A percentile compares a stretch with the other conserved stretches of the same genome.
phyloP scores from a whole-genome alignment of 2,888 invertebrate genomes.

The Tipula confusa region DNA sequence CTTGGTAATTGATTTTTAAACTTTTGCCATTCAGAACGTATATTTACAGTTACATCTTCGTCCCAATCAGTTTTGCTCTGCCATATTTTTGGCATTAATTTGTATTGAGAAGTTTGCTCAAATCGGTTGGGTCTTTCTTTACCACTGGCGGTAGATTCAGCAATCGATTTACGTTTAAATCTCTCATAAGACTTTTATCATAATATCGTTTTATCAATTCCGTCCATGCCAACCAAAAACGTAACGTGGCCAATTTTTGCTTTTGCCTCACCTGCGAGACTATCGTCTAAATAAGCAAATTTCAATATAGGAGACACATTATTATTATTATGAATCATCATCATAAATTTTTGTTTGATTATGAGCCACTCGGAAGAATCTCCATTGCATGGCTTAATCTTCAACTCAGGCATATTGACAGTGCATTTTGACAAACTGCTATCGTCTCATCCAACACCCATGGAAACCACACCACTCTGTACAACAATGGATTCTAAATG shows the following conservation, averaged over 20 bases:
- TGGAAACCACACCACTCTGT: too few species aligned
- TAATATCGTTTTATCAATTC: not conserved
- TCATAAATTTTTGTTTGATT: not conserved
- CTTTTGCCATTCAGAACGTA: too few species aligned
- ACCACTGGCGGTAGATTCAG: not conserved
- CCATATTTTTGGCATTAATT: too few species aligned
- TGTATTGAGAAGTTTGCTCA: not conserved
- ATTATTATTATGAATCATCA: not conserved
- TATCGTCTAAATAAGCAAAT: not conserved
- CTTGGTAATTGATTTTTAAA: too few species aligned
- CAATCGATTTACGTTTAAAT: too few species aligned
- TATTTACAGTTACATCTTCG: too few species aligned
- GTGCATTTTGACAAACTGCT: too few species aligned
- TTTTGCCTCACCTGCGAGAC: not conserved
- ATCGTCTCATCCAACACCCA: too few species aligned
- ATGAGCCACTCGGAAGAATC: not conserved
- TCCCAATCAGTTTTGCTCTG: too few species aligned
- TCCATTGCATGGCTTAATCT: not conserved
- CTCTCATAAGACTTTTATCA: too few species aligned
- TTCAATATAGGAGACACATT: not conserved
- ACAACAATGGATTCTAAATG: too few species aligned
- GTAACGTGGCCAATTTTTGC: not conserved
- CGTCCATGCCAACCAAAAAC: not conserved
- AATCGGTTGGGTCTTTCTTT: not conserved
- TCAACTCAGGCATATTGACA: not conserved